phyloP scores from a whole-genome alignment of 2,113 vertebrate species.

The Raphicerus campestris region DNA sequence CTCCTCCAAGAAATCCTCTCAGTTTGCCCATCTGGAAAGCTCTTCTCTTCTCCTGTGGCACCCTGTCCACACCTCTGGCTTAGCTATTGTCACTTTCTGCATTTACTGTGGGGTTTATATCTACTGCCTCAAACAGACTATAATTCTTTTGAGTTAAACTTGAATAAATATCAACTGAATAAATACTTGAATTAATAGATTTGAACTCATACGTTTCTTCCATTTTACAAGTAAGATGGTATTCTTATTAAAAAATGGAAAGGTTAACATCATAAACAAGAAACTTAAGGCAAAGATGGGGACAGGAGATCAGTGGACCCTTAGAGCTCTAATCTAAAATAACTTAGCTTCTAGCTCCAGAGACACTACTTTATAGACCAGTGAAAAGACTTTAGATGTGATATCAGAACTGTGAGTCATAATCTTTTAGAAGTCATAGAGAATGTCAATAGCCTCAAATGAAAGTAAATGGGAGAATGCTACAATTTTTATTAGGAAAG shows the following conservation, averaged over 20 bases:
- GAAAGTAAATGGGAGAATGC: background rate
- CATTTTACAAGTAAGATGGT: background rate
- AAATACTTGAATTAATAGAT: background rate
- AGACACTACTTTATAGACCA: background rate
- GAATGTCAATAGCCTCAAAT: background rate
- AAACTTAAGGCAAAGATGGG: background rate
- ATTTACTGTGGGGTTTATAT: background rate
- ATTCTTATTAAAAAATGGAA: background rate
- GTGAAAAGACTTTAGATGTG: background rate
- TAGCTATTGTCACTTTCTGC: background rate
- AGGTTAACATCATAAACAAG: background rate
- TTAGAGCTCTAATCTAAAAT: background rate
- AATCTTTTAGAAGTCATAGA: background rate
- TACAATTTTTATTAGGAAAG: background rate
- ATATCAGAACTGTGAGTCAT: background rate
- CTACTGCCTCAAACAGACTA: background rate
- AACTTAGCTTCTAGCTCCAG: background rate
- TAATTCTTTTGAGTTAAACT: background rate
- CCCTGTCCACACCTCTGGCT: background rate
- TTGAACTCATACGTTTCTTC: background rate
- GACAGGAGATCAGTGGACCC: background rate
- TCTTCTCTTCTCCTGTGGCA: background rate
- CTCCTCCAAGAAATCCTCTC: background rate
- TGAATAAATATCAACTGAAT: background rate
- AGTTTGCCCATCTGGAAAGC: background rate